phyloP scores from a whole-genome alignment of 92 coral and sea anemone genomes.

The Pocillopora meandrina region DNA sequence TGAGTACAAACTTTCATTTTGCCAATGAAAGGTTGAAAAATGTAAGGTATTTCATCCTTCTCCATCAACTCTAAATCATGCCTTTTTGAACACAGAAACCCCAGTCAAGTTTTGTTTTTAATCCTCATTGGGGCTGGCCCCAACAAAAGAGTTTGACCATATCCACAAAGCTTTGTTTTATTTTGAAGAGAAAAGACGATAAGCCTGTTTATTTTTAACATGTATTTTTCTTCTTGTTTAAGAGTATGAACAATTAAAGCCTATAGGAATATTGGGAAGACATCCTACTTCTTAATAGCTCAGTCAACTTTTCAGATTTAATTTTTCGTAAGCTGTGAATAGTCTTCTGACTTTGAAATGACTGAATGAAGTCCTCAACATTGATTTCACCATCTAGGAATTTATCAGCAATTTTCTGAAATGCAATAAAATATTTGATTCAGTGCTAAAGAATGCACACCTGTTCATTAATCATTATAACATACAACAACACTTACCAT shows the following conservation, averaged over 20 bases:
- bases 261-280: slow-evolving; percentile 70
- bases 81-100: too few species aligned
- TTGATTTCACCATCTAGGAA: slow-evolving; percentile 85
- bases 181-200: background rate
- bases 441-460: background rate
- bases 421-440: slow-evolving; percentile 9
- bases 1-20: too few species aligned
- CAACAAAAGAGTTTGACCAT: too few species aligned
- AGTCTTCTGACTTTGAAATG: slow-evolving; percentile 79
- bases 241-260: slow-evolving; percentile 17
- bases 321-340: slow-evolving; percentile 82
- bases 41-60: too few species aligned
- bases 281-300: slow-evolving; percentile 67
- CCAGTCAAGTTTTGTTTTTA: too few species aligned
- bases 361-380: slow-evolving; percentile 85
- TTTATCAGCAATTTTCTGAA: slow-evolving; percentile 90
- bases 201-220: background rate
- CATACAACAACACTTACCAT: too few species aligned
- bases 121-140: too few species aligned
- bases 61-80: too few species aligned
- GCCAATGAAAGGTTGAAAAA: too few species aligned
- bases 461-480: too few species aligned
- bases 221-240: background rate
- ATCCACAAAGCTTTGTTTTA: too few species aligned
- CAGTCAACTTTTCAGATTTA: slow-evolving; percentile 89